Base-by-base conservation (phyloP, 2,113 vertebrate genomes). In the Nyctereutes procyonoides region DNA sequence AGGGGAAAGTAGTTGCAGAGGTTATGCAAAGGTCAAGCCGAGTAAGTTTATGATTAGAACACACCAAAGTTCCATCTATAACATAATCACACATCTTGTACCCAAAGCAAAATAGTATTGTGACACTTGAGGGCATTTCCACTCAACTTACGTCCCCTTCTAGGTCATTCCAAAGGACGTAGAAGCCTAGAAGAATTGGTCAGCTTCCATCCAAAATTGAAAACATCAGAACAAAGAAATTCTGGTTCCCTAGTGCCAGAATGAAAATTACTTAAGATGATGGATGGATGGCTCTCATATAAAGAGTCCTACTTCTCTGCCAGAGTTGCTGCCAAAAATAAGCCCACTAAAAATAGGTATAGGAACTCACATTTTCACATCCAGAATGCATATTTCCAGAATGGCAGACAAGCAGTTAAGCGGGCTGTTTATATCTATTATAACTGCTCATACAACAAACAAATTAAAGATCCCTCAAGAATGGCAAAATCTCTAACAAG, bases 381-480 rank as follows among this genome's bases (percentile, higher is more conserved):
- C 8, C 24, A 63, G 58, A 94, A 96, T 15, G 11, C 8, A 1
- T 43, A 65, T 62, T 74, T 96, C 82, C 35, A 96, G 26, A 74
- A 62, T 17, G 80, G 87, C 86, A 86, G 81, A 20, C 7, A 90
- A 95, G 51, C 38, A 83, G 97, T 92, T 95, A 95, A 90, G 67
- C 26, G 82, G 11, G 58, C 90, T 96, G 92, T 97, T 98, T 97
- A 24, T 83, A 93, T 96, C 88, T 76, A 87, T 71, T 95, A 6
- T 48, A 97, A 60, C 63, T n/a, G 60, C 90, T 73, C 22, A 87
- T 69, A 98, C 95, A 85, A 96, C 69, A 96, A 98, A 97, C 95
- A 97, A 98, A 96, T 2, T 97, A 93, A 97, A 94, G 80, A 97
- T 94, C 93, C 96, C 76, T 97, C 97, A 97, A 35, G 96, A 96